A percentile compares a stretch with the other conserved stretches of the same genome.
Conservation (phyloP, 2,113 vertebrate genomes). For the Apteryx mantelli region DNA sequence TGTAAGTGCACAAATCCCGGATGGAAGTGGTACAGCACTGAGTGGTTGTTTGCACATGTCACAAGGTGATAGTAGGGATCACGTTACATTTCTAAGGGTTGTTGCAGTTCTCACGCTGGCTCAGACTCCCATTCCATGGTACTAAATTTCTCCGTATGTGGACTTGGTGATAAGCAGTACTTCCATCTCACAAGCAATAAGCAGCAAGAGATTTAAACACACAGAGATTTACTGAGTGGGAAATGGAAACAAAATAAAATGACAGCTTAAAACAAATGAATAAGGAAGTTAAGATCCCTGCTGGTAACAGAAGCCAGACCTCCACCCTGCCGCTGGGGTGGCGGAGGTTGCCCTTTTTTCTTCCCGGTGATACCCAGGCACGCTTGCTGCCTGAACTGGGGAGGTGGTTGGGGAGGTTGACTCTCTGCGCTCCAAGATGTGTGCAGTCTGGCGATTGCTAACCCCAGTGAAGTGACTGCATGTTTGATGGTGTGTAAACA, state of each 20-base stretch:
- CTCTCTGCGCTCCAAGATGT: background rate
- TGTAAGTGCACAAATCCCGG: background rate
- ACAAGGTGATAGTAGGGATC: background rate
- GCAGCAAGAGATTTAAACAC: background rate
- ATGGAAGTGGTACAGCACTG: background rate
- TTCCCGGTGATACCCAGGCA: background rate
- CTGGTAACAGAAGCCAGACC: background rate
- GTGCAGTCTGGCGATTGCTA: background rate
- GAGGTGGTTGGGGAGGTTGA: background rate
- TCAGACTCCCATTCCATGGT: background rate
- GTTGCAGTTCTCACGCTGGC: background rate
- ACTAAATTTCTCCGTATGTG: background rate
- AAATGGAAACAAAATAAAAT: background rate
- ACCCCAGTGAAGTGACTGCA: background rate
- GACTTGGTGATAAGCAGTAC: background rate
- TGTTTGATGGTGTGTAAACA: background rate
- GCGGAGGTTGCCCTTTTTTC: background rate
- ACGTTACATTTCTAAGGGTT: background rate
- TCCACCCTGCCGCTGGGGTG: background rate
- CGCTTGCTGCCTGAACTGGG: fast-evolving
- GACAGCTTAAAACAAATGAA: background rate
- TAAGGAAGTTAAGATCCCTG: background rate
- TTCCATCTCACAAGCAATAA: background rate
- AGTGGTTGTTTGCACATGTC: background rate
- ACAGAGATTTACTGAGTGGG: background rate